Evolutionary conservation across 2,113 vertebrate species (phyloP).

Genomic region (Australoheros scitulus): DNA sequence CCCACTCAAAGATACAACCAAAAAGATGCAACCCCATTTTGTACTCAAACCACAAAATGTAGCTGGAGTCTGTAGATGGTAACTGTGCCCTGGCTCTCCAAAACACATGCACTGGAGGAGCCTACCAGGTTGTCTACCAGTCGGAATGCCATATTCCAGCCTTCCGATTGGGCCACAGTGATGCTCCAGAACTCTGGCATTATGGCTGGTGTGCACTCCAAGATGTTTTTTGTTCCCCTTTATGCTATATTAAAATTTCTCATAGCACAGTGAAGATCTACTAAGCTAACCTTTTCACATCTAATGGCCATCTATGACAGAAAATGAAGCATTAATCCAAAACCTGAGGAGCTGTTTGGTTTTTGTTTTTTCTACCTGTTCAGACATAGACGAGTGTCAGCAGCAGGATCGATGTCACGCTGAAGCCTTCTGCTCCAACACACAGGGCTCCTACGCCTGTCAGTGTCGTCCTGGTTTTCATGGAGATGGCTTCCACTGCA

Average conservation of each 20-base stretch:
- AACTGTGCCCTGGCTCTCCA: not conserved
- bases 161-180: too few species aligned
- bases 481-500: conserved; percentile 89
- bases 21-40: too few species aligned
- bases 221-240: too few species aligned
- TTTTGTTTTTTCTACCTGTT: not conserved
- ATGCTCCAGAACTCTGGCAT: not conserved
- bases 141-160: too few species aligned
- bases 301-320: not conserved
- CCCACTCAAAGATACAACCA: not conserved
- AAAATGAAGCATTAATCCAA: too few species aligned
- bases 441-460: conserved; percentile 88
- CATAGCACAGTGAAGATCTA: not conserved
- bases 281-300: not conserved
- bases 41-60: too few species aligned
- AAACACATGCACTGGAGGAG: not conserved
- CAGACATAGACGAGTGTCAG: conserved; percentile 91
- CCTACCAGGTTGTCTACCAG: not conserved
- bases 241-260: not conserved
- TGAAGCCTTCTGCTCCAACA: conserved; percentile 88
- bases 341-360: not conserved
- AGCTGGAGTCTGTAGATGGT: not conserved
- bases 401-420: conserved; percentile 80
- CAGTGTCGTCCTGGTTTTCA: conserved; percentile 86
- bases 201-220: not conserved